Conservation (phyloP, 2,113 vertebrate species). For the Triplophysa siluroides region DNA sequence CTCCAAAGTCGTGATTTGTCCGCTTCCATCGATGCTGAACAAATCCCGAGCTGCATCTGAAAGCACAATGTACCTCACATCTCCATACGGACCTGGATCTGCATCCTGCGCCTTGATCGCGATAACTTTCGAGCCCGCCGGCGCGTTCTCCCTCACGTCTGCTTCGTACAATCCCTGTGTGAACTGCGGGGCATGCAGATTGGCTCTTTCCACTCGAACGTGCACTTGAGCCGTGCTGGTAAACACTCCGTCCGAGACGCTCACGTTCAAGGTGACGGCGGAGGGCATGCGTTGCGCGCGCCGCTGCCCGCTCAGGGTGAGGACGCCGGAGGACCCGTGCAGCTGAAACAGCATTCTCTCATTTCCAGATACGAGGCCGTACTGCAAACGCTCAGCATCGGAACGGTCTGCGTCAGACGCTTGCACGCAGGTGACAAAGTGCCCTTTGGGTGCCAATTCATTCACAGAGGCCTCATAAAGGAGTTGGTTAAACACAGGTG, state of each 20-base stretch:
- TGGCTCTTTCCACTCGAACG: slow-evolving; percentile 85
- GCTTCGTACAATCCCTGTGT: slow-evolving; percentile 85
- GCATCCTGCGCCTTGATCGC: slow-evolving; percentile 87
- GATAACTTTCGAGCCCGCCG: slow-evolving; percentile 84
- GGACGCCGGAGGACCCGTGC: slow-evolving; percentile 84
- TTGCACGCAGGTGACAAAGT: slow-evolving; percentile 95
- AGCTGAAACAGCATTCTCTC: slow-evolving; percentile 89
- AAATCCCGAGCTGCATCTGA: slow-evolving; percentile 88
- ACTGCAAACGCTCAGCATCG: slow-evolving; percentile 85
- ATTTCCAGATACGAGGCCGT: slow-evolving; percentile 92
- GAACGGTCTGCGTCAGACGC: slow-evolving; percentile 93
- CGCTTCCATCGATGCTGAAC: slow-evolving; percentile 85
- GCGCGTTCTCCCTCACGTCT: slow-evolving; percentile 87
- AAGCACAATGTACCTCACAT: slow-evolving; percentile 85
- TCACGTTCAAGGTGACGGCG: slow-evolving; percentile 90
- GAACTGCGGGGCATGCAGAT: slow-evolving; percentile 89
- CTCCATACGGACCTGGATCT: slow-evolving; percentile 85
- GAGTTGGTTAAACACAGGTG: slow-evolving; percentile 92
- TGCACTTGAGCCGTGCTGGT: slow-evolving; percentile 95
- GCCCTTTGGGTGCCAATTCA: slow-evolving; percentile 89
- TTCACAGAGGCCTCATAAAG: slow-evolving; percentile 95
- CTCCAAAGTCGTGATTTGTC: slow-evolving; percentile 87
- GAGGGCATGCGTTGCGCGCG: slow-evolving; percentile 89
- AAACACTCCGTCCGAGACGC: slow-evolving; percentile 93
- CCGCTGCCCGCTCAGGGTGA: slow-evolving; percentile 85